A percentile compares a stretch with the other conserved stretches of the same genome.
phyloP scores from a whole-genome alignment of 2,113 vertebrate species.

The Todiramphus chloris region DNA sequence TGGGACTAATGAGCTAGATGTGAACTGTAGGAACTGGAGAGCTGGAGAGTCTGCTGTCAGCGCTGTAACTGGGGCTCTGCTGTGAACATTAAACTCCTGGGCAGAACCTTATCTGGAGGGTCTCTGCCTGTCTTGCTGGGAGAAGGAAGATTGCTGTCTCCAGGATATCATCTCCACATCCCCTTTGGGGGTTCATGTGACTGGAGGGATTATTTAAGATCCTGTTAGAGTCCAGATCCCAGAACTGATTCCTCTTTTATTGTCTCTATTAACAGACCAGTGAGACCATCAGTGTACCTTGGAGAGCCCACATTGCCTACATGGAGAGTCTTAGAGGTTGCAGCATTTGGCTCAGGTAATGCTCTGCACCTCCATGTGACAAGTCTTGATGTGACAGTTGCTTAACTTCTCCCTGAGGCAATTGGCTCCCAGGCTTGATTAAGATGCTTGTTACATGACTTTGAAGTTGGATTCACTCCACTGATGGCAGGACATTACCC shows the following conservation, averaged over 20 bases:
- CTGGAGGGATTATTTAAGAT: neutral
- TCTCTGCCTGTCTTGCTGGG: neutral
- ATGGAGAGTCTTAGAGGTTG: neutral
- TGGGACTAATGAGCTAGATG: neutral
- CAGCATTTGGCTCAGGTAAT: neutral
- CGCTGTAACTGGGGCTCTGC: neutral
- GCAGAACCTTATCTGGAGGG: rapidly evolving
- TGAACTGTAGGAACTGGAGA: neutral
- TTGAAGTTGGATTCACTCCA: neutral
- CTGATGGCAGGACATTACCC: neutral
- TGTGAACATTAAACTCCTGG: neutral
- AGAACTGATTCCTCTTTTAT: neutral
- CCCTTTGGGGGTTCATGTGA: neutral
- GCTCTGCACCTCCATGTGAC: neutral
- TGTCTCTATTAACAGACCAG: neutral
- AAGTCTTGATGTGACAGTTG: neutral
- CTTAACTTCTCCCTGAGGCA: neutral
- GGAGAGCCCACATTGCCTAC: neutral
- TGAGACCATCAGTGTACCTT: neutral
- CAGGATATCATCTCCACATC: neutral
- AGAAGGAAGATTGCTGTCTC: neutral
- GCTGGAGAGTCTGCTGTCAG: neutral
- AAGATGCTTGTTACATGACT: neutral
- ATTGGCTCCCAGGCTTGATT: neutral
- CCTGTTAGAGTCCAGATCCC: neutral